Evolutionary conservation across 2,113 vertebrate genomes (phyloP).

Genomic region (Alectura lathami): DNA sequence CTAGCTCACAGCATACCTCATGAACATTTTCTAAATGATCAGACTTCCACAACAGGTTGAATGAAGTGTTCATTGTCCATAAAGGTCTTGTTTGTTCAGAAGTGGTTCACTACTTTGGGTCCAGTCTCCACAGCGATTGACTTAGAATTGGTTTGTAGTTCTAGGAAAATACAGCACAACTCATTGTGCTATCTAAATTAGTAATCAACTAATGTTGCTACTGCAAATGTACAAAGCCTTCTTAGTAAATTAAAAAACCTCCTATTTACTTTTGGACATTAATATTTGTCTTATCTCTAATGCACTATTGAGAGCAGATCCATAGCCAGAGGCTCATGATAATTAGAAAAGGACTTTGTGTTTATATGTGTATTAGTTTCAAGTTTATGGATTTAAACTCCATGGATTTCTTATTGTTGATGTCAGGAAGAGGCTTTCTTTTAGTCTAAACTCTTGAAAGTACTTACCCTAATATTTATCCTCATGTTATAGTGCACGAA

Average conservation of each 20-base stretch:
- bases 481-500: background rate
- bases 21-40: background rate
- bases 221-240: background rate
- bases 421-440: background rate
- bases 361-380: background rate
- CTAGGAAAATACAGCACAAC: background rate
- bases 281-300: background rate
- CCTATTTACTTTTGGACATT: background rate
- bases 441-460: constrained; percentile 14
- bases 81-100: background rate
- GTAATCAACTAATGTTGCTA: background rate
- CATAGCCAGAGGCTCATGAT: background rate
- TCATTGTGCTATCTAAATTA: background rate
- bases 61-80: background rate
- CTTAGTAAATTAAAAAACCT: background rate
- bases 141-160: background rate
- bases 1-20: background rate
- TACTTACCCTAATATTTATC: constrained; percentile 49
- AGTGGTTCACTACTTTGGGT: background rate
- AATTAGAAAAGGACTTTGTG: background rate
- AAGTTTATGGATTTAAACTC: background rate
- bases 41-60: background rate
- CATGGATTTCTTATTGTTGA: background rate
- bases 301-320: background rate
- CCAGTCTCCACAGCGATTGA: background rate